phyloP scores from a whole-genome alignment of 2,888 invertebrate species.

The Himalopsyche anomala region DNA sequence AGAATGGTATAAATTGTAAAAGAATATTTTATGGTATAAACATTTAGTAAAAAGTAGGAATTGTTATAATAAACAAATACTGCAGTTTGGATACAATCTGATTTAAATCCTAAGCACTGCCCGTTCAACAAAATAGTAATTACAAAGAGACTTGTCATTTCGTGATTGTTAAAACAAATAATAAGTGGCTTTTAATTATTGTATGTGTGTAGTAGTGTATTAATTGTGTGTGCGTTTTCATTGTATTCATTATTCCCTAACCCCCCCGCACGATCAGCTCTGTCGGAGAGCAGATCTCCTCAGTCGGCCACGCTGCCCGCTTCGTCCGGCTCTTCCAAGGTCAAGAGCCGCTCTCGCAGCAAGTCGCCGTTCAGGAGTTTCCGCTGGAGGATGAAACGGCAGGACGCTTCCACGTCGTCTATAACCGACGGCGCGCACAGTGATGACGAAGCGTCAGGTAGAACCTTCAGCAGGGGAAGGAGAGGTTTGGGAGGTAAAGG shows the following conservation, averaged over 20 bases:
- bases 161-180: background rate
- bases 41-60: too few relatives aligned
- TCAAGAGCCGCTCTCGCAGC: conserved; percentile 92
- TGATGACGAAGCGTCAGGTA: conserved; percentile 84
- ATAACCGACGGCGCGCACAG: conserved; percentile 89
- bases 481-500: conserved; percentile 42
- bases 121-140: too few relatives aligned
- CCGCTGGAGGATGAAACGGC: conserved; percentile 90
- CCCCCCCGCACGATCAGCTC: conserved; percentile 71
- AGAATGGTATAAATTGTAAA: too few relatives aligned
- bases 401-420: conserved; percentile 80
- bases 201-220: conserved; percentile 51
- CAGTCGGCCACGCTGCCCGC: conserved; percentile 69
- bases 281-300: conserved; percentile 63
- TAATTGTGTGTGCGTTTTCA: conserved; percentile 47
- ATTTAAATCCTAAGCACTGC: background rate
- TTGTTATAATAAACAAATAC: background rate
- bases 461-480: conserved; percentile 28
- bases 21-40: too few relatives aligned
- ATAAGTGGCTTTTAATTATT: background rate
- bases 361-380: conserved; percentile 96
- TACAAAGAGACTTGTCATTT: background rate
- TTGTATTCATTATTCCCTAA: conserved; percentile 48
- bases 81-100: background rate
- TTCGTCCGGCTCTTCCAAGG: conserved; percentile 75